Percentiles rank a stretch among this genome's conserved stretches.
Evolutionary conservation across 2,888 invertebrate species (phyloP).

Genomic region (Lycaena phlaeas): DNA sequence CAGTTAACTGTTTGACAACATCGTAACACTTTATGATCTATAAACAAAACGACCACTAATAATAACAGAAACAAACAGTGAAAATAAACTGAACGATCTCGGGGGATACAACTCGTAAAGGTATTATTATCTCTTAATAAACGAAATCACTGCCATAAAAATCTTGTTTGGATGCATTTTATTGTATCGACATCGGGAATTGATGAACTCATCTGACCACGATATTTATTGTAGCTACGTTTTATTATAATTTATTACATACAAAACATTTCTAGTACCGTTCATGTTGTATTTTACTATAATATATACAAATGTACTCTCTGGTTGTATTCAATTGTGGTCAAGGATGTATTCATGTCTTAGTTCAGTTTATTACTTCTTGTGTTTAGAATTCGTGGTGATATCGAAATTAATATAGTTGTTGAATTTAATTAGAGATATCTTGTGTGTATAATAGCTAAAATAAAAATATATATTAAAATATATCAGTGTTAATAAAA

Average conservation of each 20-base stretch:
- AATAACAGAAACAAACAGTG: constrained; percentile 69
- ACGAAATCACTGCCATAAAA: constrained; percentile 56
- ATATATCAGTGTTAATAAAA: too few species aligned
- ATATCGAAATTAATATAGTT: too few species aligned
- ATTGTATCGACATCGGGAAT: constrained; percentile 41
- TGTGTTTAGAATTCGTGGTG: too few species aligned
- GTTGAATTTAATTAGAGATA: too few species aligned
- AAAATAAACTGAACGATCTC: constrained; percentile 56
- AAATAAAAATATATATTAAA: too few species aligned
- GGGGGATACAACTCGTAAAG: constrained; percentile 58
- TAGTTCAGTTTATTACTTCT: background rate
- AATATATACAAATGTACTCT: too few species aligned
- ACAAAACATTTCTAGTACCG: background rate
- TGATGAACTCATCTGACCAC: constrained; percentile 44
- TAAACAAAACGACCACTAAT: constrained; percentile 69
- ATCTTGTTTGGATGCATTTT: constrained; percentile 54
- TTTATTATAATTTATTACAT: background rate
- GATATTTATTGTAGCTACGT: constrained; percentile 27
- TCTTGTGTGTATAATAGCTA: too few species aligned
- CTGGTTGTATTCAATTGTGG: background rate
- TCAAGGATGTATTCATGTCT: background rate
- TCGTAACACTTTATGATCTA: constrained; percentile 63
- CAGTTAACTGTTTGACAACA: constrained; percentile 59
- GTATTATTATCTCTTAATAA: constrained; percentile 71
- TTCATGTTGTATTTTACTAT: background rate